Percentiles rank a stretch among this genome's conserved stretches.
phyloP scores from a whole-genome alignment of 2,888 invertebrate species.

The Conistra vaccinii region DNA sequence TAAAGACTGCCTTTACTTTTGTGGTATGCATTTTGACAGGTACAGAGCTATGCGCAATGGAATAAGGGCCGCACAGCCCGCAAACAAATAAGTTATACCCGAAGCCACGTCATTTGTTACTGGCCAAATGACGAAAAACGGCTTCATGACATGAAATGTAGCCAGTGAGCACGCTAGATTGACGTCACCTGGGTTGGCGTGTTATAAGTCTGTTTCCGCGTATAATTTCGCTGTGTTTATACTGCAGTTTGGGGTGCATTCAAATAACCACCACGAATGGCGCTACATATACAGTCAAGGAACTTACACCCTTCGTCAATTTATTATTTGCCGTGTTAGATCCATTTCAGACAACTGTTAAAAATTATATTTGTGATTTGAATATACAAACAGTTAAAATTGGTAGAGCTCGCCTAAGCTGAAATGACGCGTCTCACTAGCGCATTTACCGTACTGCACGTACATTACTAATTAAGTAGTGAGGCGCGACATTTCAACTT shows the following conservation, averaged over 20 bases:
- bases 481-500: no score
- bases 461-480: no score
- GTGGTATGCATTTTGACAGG: neutral
- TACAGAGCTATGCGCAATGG: no score
- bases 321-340: neutral
- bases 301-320: no score
- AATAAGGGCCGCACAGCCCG: neutral
- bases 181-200: neutral
- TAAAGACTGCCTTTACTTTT: neutral
- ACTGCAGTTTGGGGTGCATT: neutral
- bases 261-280: neutral
- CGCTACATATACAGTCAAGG: neutral
- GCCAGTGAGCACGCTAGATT: neutral
- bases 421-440: no score
- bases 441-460: no score
- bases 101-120: neutral
- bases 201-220: neutral
- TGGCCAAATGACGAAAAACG: neutral
- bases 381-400: neutral
- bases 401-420: no score
- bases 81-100: neutral
- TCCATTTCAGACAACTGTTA: neutral
- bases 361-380: neutral
- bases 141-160: neutral
- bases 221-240: neutral